Conservation (phyloP, 2,888 invertebrate species). For the Troglohyphantes excavatus region DNA sequence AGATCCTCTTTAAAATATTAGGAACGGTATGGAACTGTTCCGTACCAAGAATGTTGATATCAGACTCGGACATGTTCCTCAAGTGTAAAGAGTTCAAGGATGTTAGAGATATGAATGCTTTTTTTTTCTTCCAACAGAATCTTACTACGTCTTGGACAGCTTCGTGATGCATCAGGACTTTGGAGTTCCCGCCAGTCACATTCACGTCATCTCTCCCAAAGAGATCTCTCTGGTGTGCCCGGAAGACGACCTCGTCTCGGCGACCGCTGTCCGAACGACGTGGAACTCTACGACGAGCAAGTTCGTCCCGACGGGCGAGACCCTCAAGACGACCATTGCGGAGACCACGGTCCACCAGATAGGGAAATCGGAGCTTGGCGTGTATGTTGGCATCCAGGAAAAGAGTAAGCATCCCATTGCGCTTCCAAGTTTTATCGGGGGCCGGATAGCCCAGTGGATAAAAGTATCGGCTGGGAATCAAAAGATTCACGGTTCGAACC, state of each 20-base stretch:
- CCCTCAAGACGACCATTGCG: not conserved
- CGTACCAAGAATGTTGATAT: too few species aligned
- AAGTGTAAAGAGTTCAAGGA: too few species aligned
- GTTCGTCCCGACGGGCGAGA: not conserved
- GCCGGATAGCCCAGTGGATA: too few species aligned
- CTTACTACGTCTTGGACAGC: constrained; percentile 61
- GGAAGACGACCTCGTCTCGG: not conserved
- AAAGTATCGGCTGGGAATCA: too few species aligned
- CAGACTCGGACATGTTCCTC: too few species aligned
- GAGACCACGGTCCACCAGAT: not conserved
- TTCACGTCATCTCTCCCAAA: not conserved
- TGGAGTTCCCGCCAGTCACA: constrained; percentile 23
- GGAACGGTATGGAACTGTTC: too few species aligned
- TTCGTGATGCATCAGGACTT: constrained; percentile 47
- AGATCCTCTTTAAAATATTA: too few species aligned
- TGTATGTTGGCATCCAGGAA: constrained; percentile 33
- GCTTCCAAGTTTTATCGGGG: too few species aligned
- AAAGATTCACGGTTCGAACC: too few species aligned
- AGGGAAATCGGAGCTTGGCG: not conserved
- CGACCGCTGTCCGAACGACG: not conserved
- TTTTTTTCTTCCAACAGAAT: constrained; percentile 31
- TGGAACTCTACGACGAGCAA: constrained; percentile 7
- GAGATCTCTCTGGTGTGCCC: constrained; percentile 39
- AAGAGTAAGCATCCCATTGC: constrained; percentile 13
- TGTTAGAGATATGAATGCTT: too few species aligned